phyloP scores from a whole-genome alignment of 1,140 invertebrate species.

The Periplaneta americana region DNA sequence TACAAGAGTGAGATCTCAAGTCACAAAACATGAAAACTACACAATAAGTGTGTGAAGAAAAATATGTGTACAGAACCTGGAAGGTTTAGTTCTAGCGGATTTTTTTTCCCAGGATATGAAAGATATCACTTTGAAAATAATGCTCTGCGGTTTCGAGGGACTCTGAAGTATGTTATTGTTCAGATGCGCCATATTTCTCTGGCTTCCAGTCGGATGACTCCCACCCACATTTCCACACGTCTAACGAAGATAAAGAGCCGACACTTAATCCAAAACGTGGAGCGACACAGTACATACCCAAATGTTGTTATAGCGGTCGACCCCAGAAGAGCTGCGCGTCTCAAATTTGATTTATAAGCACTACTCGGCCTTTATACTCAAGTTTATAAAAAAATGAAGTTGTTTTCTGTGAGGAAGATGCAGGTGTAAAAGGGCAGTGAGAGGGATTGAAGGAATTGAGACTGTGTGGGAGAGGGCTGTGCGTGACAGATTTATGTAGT shows the following conservation, averaged over 20 bases:
- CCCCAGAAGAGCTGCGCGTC: neutral
- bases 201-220: neutral
- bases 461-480: neutral
- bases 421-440: neutral
- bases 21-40: too few species aligned
- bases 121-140: neutral
- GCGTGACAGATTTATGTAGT: constrained; percentile 9
- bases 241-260: neutral
- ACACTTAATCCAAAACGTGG: neutral
- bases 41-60: too few species aligned
- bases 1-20: too few species aligned
- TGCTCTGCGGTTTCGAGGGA: neutral
- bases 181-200: neutral
- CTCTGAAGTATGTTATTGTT: neutral
- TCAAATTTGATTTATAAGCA: neutral
- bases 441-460: neutral
- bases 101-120: too few species aligned
- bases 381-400: neutral
- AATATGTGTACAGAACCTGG: too few species aligned
- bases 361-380: neutral
- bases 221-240: neutral
- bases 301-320: neutral
- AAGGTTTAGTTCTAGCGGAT: too few species aligned
- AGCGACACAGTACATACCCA: neutral
- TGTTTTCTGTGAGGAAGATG: neutral